Evolutionary conservation across 1,140 invertebrate genomes (phyloP), one percentile per base, ranked within the genome.

Genomic region (Parapsyche elsis): DNA sequence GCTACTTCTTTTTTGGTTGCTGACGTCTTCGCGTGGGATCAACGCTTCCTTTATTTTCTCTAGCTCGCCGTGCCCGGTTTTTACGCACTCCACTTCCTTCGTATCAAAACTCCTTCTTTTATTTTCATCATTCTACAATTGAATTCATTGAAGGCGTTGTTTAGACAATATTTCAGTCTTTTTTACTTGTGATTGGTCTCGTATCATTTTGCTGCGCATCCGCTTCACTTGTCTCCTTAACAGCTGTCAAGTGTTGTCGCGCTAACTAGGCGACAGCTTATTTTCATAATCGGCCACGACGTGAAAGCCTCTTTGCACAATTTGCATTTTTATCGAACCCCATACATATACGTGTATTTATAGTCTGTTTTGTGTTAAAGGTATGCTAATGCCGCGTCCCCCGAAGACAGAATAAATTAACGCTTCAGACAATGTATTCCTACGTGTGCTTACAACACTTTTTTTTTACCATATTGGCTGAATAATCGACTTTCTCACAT

Each of bases 11-110:
- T 19, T 9, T 9, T 14, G 7, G 9, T 23, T 21, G 21, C 19
- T 75, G 73, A 57, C 73, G 45, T 53, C 73, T 46, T 30, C 73
- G 12, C 71, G 38, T 57, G 73, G 73, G 49, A 75, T 75, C 73
- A 75, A 57, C 46, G 73, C 24, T 49, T 53, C 49, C 45, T 75
- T 53, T 73, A 73, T 73, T 46, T 73, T 67, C 64, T 12, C 19
- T 26, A 67, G 19, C 24, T 23, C 21, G 9, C 16, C 59, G 1
- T 19, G 49, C 30, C 30, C 30, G 30, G 30, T 38, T 38, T 38
- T 38, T 38, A 38, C 30, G 30, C 30, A 38, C 30, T 38, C 30
- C 30, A 16, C 16, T 53, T 53, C 49, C 49, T 53, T 12, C 49
- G 49, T 53, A 53, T 53, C 49, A 16, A 16, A 46, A 61, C 49